These are phyloP conservation scores for Stomatorhinus walkeri DNA, from an alignment of 2,797 vertebrate species.

Conservation along the genomic window DNA sequence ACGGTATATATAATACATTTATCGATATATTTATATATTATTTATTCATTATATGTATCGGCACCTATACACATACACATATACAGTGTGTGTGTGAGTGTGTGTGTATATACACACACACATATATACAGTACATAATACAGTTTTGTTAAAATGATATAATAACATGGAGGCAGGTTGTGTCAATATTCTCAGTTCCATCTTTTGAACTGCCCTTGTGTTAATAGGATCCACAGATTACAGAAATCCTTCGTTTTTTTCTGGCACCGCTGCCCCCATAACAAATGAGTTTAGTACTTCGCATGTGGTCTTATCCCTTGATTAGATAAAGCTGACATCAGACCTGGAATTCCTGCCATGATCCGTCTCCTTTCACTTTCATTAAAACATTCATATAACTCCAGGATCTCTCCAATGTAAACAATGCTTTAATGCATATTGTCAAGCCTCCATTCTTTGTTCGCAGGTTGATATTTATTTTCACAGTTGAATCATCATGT, in stretches of 20 bases:
- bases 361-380: neutral
- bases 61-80: neutral
- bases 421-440: neutral
- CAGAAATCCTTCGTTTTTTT: neutral
- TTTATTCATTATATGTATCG: neutral
- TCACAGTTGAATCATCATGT: neutral
- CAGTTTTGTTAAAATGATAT: neutral
- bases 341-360: conserved; percentile 4
- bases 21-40: neutral
- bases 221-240: conserved; percentile 26
- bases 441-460: neutral
- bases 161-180: neutral
- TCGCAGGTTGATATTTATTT: neutral
- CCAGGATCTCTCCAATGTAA: neutral
- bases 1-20: neutral
- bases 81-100: neutral
- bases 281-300: neutral
- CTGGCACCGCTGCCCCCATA: neutral
- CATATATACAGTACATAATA: neutral
- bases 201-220: conserved; percentile 1
- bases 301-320: conserved; percentile 19
- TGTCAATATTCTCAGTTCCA: conserved; percentile 15
- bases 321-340: conserved; percentile 4
- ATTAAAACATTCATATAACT: neutral
- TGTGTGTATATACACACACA: too few relatives aligned